phyloP scores from a whole-genome alignment of 92 coral and sea anemone genomes.

The Paragorgia papillata region DNA sequence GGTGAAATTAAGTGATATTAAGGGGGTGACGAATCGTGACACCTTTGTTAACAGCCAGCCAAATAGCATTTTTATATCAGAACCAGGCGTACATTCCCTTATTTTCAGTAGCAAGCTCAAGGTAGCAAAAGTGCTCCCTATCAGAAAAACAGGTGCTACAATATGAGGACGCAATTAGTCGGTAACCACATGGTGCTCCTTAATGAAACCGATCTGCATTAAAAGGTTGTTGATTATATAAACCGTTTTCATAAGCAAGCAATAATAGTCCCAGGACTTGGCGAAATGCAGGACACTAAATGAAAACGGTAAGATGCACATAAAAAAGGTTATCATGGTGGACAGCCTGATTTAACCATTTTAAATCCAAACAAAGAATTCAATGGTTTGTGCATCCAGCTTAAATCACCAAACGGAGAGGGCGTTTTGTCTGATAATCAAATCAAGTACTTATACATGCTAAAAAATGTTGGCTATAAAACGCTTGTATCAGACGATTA shows the following conservation, averaged over 20 bases:
- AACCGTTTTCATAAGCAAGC: background rate
- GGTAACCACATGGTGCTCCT: background rate
- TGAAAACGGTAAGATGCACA: background rate
- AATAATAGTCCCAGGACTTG: background rate
- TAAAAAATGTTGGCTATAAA: background rate
- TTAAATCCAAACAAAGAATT: background rate
- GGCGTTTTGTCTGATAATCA: background rate
- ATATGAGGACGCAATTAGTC: background rate
- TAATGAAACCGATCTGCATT: slow-evolving; percentile 5
- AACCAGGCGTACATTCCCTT: no score
- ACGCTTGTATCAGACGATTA: background rate
- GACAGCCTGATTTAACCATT: slow-evolving; percentile 31
- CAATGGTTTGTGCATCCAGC: background rate
- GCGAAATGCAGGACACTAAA: slow-evolving; percentile 10
- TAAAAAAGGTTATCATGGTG: slow-evolving; percentile 24
- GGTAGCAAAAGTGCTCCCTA: background rate
- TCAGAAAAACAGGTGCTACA: background rate
- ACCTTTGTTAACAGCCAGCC: no score
- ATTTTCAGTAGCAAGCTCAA: no score
- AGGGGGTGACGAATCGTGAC: no score
- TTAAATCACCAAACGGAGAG: background rate
- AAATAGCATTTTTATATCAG: no score
- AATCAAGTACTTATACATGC: background rate
- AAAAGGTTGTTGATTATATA: background rate
- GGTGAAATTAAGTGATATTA: no score